Percentiles rank a stretch among this genome's conserved stretches.
phyloP scores from a whole-genome alignment of 1,140 invertebrate genomes.

The Dreissena polymorpha region DNA sequence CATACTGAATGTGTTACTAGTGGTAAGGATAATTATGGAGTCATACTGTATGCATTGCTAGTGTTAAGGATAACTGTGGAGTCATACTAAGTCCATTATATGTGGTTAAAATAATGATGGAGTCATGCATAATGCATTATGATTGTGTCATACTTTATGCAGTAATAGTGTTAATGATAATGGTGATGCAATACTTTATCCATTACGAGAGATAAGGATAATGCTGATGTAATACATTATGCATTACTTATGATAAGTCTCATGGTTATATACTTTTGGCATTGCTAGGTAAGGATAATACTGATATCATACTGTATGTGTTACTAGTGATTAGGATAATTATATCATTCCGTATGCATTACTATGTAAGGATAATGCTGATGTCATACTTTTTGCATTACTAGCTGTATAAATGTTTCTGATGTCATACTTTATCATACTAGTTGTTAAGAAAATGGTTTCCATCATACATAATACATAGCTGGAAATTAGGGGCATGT shows the following conservation, averaged over 20 bases:
- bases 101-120: background rate
- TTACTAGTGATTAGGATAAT: conserved; percentile 97
- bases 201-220: background rate
- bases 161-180: conserved; percentile 88
- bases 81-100: background rate
- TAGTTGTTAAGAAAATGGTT: no score
- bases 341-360: conserved; percentile 99
- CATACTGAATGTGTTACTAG: background rate
- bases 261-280: background rate
- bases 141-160: conserved; percentile 99
- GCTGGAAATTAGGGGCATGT: no score
- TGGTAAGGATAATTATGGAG: background rate
- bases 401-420: background rate
- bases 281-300: background rate
- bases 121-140: background rate
- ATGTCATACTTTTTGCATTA: background rate
- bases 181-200: background rate
- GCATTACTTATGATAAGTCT: conserved; percentile 84
- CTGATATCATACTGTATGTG: background rate
- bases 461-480: no score
- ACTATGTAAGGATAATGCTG: conserved; percentile 81
- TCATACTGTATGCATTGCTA: background rate
- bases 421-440: background rate
- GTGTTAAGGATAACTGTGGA: background rate
- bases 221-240: background rate